A percentile compares a stretch with the other conserved stretches of the same genome.
phyloP scores from a whole-genome alignment of 2,888 invertebrate genomes.

The Drosophila borborema region DNA sequence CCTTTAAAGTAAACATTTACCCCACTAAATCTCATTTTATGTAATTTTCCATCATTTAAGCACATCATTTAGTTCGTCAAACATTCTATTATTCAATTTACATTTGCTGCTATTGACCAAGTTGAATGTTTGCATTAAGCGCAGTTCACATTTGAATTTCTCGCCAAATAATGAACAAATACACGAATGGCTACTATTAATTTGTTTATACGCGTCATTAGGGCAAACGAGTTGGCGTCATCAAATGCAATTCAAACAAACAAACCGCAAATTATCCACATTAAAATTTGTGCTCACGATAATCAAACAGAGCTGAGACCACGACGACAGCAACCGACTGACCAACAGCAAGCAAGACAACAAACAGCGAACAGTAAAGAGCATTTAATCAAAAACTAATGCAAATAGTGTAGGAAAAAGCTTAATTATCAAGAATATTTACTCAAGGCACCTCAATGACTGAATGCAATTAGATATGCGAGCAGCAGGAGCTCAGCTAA shows the following conservation, averaged over 20 bases:
- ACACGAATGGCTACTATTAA: conserved; percentile 19
- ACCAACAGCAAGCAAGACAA: not conserved
- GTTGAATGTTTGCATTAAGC: not conserved
- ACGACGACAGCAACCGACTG: not conserved
- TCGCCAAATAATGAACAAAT: conserved; percentile 32
- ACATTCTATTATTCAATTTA: not conserved
- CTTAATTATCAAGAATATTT: conserved; percentile 6
- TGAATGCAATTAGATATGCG: conserved; percentile 1
- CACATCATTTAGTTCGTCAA: not conserved
- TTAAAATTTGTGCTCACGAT: not conserved
- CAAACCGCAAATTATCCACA: conserved; percentile 54
- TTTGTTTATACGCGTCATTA: conserved; percentile 52
- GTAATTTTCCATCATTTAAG: not conserved
- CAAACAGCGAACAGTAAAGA: not conserved
- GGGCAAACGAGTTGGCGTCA: conserved; percentile 39
- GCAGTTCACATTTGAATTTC: conserved; percentile 4
- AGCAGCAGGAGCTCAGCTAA: not conserved
- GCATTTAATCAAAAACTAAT: not conserved
- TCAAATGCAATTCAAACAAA: conserved; percentile 49
- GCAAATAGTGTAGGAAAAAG: not conserved
- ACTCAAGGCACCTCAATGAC: not conserved
- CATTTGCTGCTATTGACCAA: not conserved
- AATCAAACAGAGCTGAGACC: conserved; percentile 1
- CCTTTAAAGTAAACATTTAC: no score
- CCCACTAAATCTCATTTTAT: not conserved